Evolutionary conservation across 2,888 invertebrate species (phyloP).

Genomic region (Koerneria pararmatus): DNA sequence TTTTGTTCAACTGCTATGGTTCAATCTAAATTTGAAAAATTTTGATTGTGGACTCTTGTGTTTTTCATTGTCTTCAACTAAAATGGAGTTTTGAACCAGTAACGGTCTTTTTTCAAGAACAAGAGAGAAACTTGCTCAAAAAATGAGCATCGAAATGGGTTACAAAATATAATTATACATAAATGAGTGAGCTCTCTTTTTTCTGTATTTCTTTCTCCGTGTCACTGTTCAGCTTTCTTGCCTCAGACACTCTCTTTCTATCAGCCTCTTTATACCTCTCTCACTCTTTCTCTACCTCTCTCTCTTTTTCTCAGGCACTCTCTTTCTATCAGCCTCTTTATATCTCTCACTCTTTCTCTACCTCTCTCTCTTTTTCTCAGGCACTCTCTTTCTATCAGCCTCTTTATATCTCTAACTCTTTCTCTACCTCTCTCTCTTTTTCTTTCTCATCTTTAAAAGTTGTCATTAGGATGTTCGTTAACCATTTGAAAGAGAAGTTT

Average conservation of each 20-base stretch:
- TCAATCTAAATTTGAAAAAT: too few species aligned
- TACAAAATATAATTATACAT: background rate
- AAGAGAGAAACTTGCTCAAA: too few species aligned
- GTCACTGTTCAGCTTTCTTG: background rate
- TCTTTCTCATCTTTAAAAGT: background rate
- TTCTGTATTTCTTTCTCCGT: background rate
- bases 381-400: background rate
- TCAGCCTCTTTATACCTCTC: background rate
- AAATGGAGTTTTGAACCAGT: too few species aligned
- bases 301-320: background rate
- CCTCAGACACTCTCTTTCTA: background rate
- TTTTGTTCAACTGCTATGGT: too few species aligned
- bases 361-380: background rate
- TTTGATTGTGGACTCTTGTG: too few species aligned
- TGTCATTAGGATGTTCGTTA: too few species aligned
- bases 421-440: background rate
- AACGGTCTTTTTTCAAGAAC: too few species aligned
- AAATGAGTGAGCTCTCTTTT: background rate
- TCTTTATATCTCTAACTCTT: background rate
- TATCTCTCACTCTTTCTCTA: background rate
- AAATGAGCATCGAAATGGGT: too few species aligned
- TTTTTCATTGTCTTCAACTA: too few species aligned
- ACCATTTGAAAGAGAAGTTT: too few species aligned
- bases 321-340: too few species aligned
- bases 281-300: background rate